A percentile compares a stretch with the other conserved stretches of the same genome.
phyloP scores from a whole-genome alignment of 2,888 invertebrate species.

The Oscheius onirici region DNA sequence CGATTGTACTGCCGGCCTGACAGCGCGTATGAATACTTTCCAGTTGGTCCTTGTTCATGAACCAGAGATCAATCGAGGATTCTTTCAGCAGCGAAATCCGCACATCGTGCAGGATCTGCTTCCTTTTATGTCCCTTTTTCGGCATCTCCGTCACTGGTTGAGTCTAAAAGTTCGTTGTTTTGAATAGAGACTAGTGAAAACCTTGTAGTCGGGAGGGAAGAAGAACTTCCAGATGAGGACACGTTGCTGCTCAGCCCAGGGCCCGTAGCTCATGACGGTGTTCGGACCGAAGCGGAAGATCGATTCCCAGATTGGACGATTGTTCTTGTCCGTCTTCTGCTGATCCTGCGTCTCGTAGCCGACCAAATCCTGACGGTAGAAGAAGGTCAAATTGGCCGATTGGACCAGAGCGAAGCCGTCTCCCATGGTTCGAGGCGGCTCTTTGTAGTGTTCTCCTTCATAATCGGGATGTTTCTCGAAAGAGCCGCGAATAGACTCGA shows the following conservation, averaged over 20 bases:
- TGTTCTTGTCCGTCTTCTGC: slow-evolving; percentile 44
- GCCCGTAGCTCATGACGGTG: slow-evolving; percentile 95
- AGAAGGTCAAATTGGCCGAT: slow-evolving; percentile 90
- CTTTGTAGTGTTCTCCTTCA: slow-evolving; percentile 81
- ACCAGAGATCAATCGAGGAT: slow-evolving; percentile 92
- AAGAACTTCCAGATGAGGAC: slow-evolving; percentile 95
- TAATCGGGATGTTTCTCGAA: slow-evolving; percentile 95
- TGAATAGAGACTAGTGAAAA: not conserved
- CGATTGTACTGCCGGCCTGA: slow-evolving; percentile 92
- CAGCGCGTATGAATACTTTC: slow-evolving; percentile 96
- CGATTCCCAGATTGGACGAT: slow-evolving; percentile 66
- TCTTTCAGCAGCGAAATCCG: slow-evolving; percentile 80
- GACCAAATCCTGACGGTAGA: slow-evolving; percentile 96
- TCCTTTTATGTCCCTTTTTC: slow-evolving; percentile 52
- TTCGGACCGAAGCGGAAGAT: slow-evolving; percentile 83
- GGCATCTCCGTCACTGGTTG: slow-evolving; percentile 43
- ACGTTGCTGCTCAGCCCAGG: slow-evolving; percentile 97
- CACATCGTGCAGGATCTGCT: slow-evolving; percentile 78
- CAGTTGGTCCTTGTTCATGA: slow-evolving; percentile 88
- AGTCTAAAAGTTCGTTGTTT: slow-evolving; percentile 37
- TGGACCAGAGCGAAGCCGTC: slow-evolving; percentile 92
- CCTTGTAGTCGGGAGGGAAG: slow-evolving; percentile 79
- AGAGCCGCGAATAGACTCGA: slow-evolving; percentile 91
- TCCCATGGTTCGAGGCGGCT: slow-evolving; percentile 93
- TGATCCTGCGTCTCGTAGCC: slow-evolving; percentile 44